Evolutionary conservation across 1,140 invertebrate species (phyloP), one percentile per base, ranked within the genome.

Genomic region (Orussus abietinus): DNA sequence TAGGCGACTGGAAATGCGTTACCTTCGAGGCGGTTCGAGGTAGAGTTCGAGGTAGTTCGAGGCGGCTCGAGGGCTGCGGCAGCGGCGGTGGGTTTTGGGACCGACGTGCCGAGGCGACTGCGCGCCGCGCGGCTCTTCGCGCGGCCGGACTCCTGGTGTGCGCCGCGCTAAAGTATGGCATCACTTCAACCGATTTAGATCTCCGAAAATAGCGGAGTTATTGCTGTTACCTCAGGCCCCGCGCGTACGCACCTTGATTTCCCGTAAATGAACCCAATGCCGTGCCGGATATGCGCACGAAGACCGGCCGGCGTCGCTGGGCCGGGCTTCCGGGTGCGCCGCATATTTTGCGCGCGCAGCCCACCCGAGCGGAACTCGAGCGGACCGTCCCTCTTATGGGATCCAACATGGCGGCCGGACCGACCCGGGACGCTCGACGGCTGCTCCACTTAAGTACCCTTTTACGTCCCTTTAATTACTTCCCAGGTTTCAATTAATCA

Each of bases 141-240:
- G 46, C 49, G 10, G 10, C 14, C 9, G 10, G 9, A 5, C 31
- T 33, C 9, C 31, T 33, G 9, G n/a, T 33, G 10, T 14, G 9
- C n/a, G 15, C 15, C 15, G 12, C 18, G n/a, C 49, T 44, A 53
- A 67, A 64, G 64, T 64, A 58, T 60, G 66, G 59, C 66, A 70
- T 72, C 66, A 67, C 59, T 58, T 53, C 59, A 38, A 56, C 63
- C 49, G 41, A 66, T 56, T 68, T 71, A 71, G 65, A 66, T 47
- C 49, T 49, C 53, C 64, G 58, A 55, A 71, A 71, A 71, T 70
- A 71, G 65, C 53, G 34, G 43, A 65, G 60, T 68, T 68, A 69
- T 69, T 67, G 62, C 59, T 63, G 64, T 58, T 60, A 58, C 55
- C 60, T 60, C 55, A 60, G 55, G 44, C 51, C 44, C 15, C 18